Percentiles rank a stretch among this genome's conserved stretches.
Conservation (phyloP, 2,113 vertebrate genomes). For the Daboia siamensis region DNA sequence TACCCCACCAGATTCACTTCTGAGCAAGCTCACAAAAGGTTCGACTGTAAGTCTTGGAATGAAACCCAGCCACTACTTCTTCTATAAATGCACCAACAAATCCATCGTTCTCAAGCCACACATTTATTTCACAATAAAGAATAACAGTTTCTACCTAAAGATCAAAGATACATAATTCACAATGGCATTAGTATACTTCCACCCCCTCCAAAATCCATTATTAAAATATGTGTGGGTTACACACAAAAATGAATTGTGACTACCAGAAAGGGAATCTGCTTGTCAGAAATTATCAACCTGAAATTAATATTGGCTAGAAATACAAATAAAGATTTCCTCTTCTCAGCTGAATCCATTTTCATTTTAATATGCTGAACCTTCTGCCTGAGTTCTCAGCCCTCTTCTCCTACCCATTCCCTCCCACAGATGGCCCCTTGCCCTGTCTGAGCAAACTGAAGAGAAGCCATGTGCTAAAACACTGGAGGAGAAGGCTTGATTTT, state of each 20-base stretch:
- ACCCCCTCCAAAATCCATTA: not conserved
- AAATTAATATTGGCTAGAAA: not conserved
- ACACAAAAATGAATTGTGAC: not conserved
- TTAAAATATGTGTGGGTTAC: not conserved
- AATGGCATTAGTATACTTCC: not conserved
- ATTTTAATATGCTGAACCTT: slow-evolving; percentile 8
- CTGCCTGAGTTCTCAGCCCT: not conserved
- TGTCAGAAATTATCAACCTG: not conserved
- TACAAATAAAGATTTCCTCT: not conserved
- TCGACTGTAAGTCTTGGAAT: not conserved
- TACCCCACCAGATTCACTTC: not conserved
- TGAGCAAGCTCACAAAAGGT: not conserved
- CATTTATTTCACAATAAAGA: not conserved
- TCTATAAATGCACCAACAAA: not conserved
- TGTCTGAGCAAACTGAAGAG: slow-evolving; percentile 25
- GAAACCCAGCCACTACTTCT: not conserved
- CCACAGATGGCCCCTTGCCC: not conserved
- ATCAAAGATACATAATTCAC: not conserved
- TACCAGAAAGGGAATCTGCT: not conserved
- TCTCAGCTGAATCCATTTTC: not conserved
- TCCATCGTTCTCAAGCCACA: not conserved
- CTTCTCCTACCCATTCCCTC: slow-evolving; percentile 4
- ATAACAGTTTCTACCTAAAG: not conserved
- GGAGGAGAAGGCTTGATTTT: slow-evolving; percentile 37
- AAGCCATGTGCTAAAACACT: slow-evolving; percentile 18